Base-by-base conservation (phyloP, 2,797 vertebrate species). In the Cichlasoma orientale region DNA sequence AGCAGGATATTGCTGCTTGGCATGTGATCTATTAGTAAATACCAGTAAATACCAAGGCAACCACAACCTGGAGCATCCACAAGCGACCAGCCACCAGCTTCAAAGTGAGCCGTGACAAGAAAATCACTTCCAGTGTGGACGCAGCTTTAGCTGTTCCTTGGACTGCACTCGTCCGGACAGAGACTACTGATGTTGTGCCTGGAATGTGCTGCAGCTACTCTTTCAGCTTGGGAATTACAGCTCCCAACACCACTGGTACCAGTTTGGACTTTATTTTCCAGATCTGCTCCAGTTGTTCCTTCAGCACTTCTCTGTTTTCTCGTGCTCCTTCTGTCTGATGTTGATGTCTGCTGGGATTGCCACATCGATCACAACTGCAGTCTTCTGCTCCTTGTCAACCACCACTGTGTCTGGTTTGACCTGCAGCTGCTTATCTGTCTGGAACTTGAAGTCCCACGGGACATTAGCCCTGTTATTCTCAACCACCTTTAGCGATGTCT, bases 1-100 rank as follows among this genome's bases (percentile, higher is more conserved):
- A 9, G 3, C 19, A 53, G 50, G n/a, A 53, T 53, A n/a, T 4
- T 11, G 9, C n/a, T 53, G 7, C 10, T 53, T 21, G 19, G 10
- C 4, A 53, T 53, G 5, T 44, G 21, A 44, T 23, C 0, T 0
- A 1, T 23, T 63, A 25, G 41, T 63, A 44, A 41, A 63, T 44
- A 44, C 4, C 0, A 63, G 44, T 63, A 44, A 44, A 63, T 44
- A 16, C 5, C 0, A 18, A 44, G 21, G 25, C 38, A 44, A 63
- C 16, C 38, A 44, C 38, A 44, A 18, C 14, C 38, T 63, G 38
- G 38, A 44, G 44, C 21, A 10, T 44, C 38, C 14, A 27, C 3
- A 63, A 27, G 38, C 0, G 8, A 44, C 10, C 25, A 44, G 14
- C 21, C 16, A n/a, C 41, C 58, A 41, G 33, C 36, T 61, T 61